Base-by-base conservation (phyloP, 2,113 vertebrate species). In the Thryonomys swinderianus region DNA sequence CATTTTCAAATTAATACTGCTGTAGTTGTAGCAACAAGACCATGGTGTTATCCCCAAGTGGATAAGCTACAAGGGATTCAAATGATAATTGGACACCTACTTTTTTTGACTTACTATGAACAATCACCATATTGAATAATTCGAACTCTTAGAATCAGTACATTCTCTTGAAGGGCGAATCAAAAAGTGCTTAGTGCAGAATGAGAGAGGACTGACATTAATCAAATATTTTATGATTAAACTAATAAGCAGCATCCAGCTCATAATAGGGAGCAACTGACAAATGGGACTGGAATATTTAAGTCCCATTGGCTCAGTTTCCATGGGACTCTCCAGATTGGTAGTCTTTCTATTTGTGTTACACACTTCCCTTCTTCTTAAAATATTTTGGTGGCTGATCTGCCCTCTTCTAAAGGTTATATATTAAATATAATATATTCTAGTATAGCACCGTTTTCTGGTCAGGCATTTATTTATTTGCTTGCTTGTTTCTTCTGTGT, bases 141-240 rank as follows among this genome's bases (percentile, higher is more conserved):
- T 76, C 23, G 37, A 94, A 90, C 25, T 62, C 6, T 64, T 84
- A 42, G 17, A 42, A n/a, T 78, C 32, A 92, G 51, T n/a, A 13
- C 30, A 71, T 78, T 71, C 13, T 83, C 61, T 83, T 62, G 48
- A 94, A 93, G 66, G 53, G 20, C 17, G 76, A 90, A 61, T 87
- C 42, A 71, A n/a, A 59, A 82, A 91, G 62, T 14, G 4, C 53
- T 67, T 82, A 87, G 23, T 66, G 27, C 80, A 61, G 51, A 78
- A 90, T 90, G 59, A 84, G 61, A 88, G 69, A 92, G 37, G 61
- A 85, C 93, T 97, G 85, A 64, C n/a, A 67, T 85, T 89, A 89
- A 85, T 71, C 23, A 48, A 40, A 40, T 74, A 89, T 85, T 87
- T 94, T 82, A 64, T 88, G 81, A 34, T 71, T 92, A 96, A 84